phyloP scores from a whole-genome alignment of 2,888 invertebrate genomes.

The Melanotus villosus region DNA sequence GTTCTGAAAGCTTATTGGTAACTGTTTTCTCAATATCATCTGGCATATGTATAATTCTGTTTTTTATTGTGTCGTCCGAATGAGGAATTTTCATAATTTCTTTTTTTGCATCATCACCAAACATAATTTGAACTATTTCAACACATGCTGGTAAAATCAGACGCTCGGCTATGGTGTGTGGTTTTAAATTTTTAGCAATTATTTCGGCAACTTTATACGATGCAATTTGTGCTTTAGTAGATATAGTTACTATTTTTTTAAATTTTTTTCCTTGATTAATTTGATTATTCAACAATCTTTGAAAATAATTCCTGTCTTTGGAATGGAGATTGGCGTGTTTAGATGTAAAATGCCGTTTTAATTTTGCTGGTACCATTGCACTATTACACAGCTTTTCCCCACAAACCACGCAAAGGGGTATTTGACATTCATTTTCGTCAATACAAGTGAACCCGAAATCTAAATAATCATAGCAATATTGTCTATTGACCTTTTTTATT shows the following conservation, averaged over 20 bases:
- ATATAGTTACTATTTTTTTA: background rate
- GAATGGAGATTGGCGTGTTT: background rate
- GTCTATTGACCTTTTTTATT: background rate
- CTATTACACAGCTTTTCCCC: background rate
- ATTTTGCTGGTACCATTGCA: background rate
- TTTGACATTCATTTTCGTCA: slow-evolving; percentile 28
- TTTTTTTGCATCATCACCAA: too few relatives aligned
- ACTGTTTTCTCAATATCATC: background rate
- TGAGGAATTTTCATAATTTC: background rate
- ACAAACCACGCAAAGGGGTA: slow-evolving; percentile 33
- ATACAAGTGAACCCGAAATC: slow-evolving; percentile 32
- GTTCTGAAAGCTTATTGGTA: too few relatives aligned
- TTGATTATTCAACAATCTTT: background rate
- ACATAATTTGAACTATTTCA: background rate
- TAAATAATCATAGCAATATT: slow-evolving; percentile 22
- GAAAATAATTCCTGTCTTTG: too few relatives aligned
- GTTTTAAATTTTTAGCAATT: background rate
- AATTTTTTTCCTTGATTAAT: background rate
- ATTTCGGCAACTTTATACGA: background rate
- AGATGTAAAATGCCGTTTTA: background rate
- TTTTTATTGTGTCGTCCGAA: background rate
- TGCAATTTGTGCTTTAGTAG: background rate
- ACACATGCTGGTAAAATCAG: background rate
- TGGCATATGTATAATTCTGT: background rate
- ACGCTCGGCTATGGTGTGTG: background rate